phyloP scores from a whole-genome alignment of 2,888 invertebrate genomes.

The Cataglyphis rosenhaueri region DNA sequence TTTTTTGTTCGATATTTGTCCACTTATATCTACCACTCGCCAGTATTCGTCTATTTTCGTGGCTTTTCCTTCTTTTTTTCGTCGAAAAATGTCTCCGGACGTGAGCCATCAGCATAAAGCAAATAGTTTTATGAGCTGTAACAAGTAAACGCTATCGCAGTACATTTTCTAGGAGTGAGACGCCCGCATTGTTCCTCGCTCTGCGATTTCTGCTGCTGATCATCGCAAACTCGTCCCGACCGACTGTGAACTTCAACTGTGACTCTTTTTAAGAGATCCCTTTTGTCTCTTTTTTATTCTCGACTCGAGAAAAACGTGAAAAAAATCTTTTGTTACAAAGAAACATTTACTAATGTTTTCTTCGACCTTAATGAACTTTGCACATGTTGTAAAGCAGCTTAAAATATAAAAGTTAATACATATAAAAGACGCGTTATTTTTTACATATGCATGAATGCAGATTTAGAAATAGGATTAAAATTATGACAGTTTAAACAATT shows the following conservation, averaged over 20 bases:
- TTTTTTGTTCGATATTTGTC: constrained; percentile 43
- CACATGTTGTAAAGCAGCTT: constrained; percentile 6
- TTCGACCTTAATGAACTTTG: constrained; percentile 27
- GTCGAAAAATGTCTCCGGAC: constrained; percentile 78
- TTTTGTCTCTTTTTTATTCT: constrained; percentile 43
- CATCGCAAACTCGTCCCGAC: constrained; percentile 44
- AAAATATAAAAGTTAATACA: constrained; percentile 9
- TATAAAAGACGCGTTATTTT: constrained; percentile 11
- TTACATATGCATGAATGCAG: not conserved
- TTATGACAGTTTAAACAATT: not conserved
- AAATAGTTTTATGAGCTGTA: constrained; percentile 84
- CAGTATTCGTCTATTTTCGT: constrained; percentile 24
- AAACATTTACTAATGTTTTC: constrained; percentile 19
- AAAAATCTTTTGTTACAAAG: not conserved
- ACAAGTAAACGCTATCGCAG: constrained; percentile 81
- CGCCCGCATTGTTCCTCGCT: constrained; percentile 21
- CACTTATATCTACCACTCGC: constrained; percentile 5
- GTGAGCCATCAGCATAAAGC: constrained; percentile 84
- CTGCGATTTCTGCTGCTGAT: constrained; percentile 37
- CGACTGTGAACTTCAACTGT: constrained; percentile 59
- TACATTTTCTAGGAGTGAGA: constrained; percentile 81
- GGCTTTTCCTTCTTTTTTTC: constrained; percentile 56
- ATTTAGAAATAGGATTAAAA: constrained; percentile 7
- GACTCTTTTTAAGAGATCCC: constrained; percentile 31
- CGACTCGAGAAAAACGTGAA: constrained; percentile 2